Conservation (phyloP, 2,797 vertebrate genomes). For the Lacerta viridis region DNA sequence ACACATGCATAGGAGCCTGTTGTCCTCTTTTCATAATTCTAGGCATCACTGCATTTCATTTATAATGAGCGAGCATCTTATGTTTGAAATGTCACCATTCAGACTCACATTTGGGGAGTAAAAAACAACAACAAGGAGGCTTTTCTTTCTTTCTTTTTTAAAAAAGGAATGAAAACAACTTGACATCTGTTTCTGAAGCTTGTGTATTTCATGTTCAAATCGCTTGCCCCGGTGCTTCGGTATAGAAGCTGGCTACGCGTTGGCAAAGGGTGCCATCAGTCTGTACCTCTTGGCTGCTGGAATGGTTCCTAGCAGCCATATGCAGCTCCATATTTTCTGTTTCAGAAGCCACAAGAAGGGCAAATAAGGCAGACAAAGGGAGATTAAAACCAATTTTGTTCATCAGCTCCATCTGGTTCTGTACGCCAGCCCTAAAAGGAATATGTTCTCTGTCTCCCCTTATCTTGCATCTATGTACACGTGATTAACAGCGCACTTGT, state of each 20-base stretch:
- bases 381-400: constrained; percentile 41
- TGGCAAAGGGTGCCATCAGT: constrained; percentile 12
- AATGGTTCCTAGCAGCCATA: constrained; percentile 31
- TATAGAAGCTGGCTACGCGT: not conserved
- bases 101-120: not conserved
- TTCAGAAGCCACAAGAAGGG: constrained; percentile 4
- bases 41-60: too few species aligned
- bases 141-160: not conserved
- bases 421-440: constrained; percentile 17
- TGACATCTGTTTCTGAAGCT: not conserved
- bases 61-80: not conserved
- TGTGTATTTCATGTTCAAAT: not conserved
- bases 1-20: not conserved
- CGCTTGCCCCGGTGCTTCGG: not conserved
- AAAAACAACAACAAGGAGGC: not conserved
- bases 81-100: not conserved
- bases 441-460: constrained; percentile 10
- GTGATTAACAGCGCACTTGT: not conserved
- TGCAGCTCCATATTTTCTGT: constrained; percentile 39
- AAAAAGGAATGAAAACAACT: not conserved
- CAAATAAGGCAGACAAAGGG: constrained; percentile 9
- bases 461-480: not conserved
- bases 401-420: constrained; percentile 20
- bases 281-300: constrained; percentile 39
- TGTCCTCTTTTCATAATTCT: not conserved